Percentiles rank a stretch among this genome's conserved stretches.
Evolutionary conservation across 2,113 vertebrate genomes (phyloP).

Genomic region (Erythrocercus mccallii): DNA sequence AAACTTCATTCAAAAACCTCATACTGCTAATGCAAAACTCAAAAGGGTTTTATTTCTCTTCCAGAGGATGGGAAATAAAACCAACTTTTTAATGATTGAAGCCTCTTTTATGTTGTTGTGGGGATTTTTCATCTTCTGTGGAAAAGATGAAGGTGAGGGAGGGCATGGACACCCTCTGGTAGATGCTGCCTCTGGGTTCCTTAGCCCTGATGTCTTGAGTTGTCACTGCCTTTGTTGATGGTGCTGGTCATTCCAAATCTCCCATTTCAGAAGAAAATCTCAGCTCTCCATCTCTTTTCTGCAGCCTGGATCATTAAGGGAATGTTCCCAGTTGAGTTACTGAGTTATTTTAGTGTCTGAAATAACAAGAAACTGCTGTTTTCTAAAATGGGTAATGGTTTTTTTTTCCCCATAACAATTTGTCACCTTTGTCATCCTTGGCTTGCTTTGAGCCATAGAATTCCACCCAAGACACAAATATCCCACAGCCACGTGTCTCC

Average conservation of each 20-base stretch:
- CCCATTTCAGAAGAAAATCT: neutral
- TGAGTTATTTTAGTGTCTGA: neutral
- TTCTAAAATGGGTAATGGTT: neutral
- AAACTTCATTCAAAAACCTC: neutral
- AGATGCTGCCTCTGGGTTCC: neutral
- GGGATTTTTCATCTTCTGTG: neutral
- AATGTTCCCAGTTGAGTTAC: neutral
- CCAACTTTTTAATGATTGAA: neutral
- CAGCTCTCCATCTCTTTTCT: neutral
- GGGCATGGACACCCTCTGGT: neutral
- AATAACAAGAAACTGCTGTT: neutral
- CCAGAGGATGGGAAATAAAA: neutral
- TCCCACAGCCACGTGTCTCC: neutral
- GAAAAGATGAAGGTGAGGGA: neutral
- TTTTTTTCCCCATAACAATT: neutral
- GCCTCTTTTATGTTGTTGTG: neutral
- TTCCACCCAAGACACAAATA: neutral
- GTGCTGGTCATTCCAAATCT: neutral
- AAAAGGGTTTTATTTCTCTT: neutral
- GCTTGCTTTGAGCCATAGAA: neutral
- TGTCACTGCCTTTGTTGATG: neutral
- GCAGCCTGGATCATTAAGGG: rapidly evolving
- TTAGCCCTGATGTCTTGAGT: neutral
- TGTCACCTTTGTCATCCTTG: slow-evolving; percentile 15
- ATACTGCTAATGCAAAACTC: neutral